phyloP scores from a whole-genome alignment of 2,888 invertebrate species.

The Amphipoea oculea region DNA sequence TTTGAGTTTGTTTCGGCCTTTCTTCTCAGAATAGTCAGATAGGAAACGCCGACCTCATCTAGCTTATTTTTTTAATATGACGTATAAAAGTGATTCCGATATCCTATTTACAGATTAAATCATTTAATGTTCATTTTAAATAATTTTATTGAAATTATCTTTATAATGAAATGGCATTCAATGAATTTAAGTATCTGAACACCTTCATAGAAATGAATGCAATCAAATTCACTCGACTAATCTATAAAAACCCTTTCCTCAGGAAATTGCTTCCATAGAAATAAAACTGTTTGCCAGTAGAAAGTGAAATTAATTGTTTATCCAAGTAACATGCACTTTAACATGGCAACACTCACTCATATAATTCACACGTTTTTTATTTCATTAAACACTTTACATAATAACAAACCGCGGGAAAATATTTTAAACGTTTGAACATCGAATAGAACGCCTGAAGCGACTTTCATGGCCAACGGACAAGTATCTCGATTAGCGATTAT shows the following conservation, averaged over 20 bases:
- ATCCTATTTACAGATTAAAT: no score
- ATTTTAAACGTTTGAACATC: slow-evolving; percentile 40
- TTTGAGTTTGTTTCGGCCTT: no score
- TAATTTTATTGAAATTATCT: no score
- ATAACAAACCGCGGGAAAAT: slow-evolving; percentile 63
- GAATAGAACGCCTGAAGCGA: slow-evolving; percentile 62
- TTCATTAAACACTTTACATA: slow-evolving; percentile 50
- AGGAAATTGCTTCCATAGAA: slow-evolving; percentile 1
- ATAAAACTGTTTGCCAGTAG: slow-evolving; percentile 20
- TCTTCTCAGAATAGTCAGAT: no score
- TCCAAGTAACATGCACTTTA: slow-evolving; percentile 17
- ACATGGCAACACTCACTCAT: slow-evolving; percentile 27
- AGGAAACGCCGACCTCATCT: no score
- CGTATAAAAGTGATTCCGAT: no score
- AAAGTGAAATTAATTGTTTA: slow-evolving; percentile 56
- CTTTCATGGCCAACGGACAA: slow-evolving; percentile 69
- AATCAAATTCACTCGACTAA: background rate
- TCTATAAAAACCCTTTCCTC: slow-evolving; percentile 14
- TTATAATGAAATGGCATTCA: no score
- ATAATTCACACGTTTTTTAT: slow-evolving; percentile 61
- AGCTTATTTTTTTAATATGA: no score
- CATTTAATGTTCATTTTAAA: no score
- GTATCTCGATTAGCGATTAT: slow-evolving; percentile 73
- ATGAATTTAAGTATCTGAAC: no score
- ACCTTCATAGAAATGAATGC: background rate